A percentile compares a stretch with the other conserved stretches of the same genome.
phyloP scores from a whole-genome alignment of 2,888 invertebrate genomes.

The Dioctria rufipes region DNA sequence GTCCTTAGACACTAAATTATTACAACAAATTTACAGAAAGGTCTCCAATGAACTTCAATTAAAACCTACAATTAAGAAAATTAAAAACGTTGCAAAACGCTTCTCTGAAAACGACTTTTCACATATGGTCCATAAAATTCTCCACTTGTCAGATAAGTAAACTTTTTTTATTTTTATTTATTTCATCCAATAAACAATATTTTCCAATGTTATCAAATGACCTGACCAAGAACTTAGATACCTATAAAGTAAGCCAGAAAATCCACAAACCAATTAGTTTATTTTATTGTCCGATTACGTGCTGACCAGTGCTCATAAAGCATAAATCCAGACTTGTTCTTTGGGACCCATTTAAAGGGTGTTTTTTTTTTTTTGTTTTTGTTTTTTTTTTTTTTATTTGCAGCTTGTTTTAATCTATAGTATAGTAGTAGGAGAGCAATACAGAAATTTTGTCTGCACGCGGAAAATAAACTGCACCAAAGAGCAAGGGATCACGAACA shows the following conservation, averaged over 20 bases:
- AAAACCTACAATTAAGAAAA: too few species aligned
- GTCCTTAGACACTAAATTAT: too few species aligned
- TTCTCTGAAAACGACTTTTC: too few species aligned
- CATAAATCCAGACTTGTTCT: slow-evolving; percentile 36
- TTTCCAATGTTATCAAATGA: too few species aligned
- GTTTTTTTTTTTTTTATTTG: background rate
- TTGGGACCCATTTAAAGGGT: slow-evolving; percentile 37
- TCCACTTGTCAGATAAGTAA: too few species aligned
- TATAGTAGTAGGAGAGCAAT: background rate
- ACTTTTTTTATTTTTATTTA: too few species aligned
- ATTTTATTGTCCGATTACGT: slow-evolving; percentile 48
- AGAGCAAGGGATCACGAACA: slow-evolving; percentile 37
- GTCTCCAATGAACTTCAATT: too few species aligned
- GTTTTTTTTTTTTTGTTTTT: background rate
- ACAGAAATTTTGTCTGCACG: slow-evolving; percentile 38
- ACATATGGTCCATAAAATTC: too few species aligned
- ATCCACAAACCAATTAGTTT: slow-evolving; percentile 34
- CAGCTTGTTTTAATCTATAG: slow-evolving; percentile 29
- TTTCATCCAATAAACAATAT: too few species aligned
- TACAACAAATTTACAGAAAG: too few species aligned
- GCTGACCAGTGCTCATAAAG: slow-evolving; percentile 42
- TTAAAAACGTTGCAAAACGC: too few species aligned
- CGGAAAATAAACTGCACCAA: slow-evolving; percentile 46
- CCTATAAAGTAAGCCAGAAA: background rate
- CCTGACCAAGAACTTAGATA: background rate